phyloP scores from a whole-genome alignment of 1,140 invertebrate species.

The Cherax destructor region DNA sequence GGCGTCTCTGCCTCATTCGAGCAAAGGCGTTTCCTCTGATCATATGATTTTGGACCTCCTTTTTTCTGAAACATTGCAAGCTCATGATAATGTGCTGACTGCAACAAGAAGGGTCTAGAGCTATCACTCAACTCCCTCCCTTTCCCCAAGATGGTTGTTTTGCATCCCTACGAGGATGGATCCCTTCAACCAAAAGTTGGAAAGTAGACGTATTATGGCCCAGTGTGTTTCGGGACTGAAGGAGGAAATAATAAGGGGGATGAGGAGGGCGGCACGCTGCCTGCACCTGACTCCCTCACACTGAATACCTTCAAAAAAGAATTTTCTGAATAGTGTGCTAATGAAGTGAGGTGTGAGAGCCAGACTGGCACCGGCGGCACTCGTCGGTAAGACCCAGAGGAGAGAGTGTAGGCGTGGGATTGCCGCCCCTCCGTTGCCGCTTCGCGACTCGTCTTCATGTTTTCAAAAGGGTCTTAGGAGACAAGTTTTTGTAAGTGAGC shows the following conservation, averaged over 20 bases:
- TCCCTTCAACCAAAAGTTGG: not conserved
- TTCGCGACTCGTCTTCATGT: not conserved
- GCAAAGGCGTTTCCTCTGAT: no score
- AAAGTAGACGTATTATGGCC: no score
- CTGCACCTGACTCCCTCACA: not conserved
- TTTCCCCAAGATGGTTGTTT: not conserved
- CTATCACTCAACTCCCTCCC: not conserved
- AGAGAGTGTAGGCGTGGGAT: not conserved
- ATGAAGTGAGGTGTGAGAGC: not conserved
- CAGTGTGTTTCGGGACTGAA: no score
- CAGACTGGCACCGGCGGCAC: not conserved
- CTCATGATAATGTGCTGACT: no score
- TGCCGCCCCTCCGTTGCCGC: not conserved
- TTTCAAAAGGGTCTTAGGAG: not conserved
- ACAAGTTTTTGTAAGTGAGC: constrained; percentile 9
- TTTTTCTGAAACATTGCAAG: no score
- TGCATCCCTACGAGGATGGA: not conserved
- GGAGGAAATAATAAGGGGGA: no score
- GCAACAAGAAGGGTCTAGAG: not conserved
- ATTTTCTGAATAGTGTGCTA: not conserved
- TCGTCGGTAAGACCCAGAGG: no score
- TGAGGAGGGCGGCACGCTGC: not conserved
- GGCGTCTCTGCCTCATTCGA: no score
- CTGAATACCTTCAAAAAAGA: not conserved
- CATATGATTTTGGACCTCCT: no score